Percentiles rank a stretch among this genome's conserved stretches.
These are phyloP conservation scores for Archips crataeganus DNA, from an alignment of 2,888 invertebrate species.

Conservation along the genomic window DNA sequence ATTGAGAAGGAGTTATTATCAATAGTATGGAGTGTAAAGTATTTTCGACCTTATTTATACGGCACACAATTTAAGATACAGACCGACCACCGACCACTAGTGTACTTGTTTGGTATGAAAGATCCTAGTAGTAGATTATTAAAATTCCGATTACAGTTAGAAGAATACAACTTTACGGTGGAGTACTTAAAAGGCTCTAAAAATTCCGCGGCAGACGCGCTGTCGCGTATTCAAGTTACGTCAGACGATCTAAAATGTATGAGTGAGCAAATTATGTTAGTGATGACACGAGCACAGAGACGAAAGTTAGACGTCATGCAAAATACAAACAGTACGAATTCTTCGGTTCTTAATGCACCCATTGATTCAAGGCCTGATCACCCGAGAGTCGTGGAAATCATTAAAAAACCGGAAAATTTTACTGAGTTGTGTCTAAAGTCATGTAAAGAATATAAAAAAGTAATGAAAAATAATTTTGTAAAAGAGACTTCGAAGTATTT, in stretches of 20 bases:
- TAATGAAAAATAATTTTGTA: neutral
- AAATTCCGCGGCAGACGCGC: conserved; percentile 24
- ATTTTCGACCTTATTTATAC: conserved; percentile 45
- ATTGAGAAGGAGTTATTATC: conserved; percentile 44
- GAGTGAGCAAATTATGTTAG: conserved; percentile 3
- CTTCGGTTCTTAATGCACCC: neutral
- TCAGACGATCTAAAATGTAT: conserved; percentile 13
- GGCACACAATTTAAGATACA: conserved; percentile 38
- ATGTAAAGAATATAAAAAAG: neutral
- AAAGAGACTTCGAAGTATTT: neutral
- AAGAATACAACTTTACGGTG: conserved; percentile 39
- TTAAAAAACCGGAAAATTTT: conserved; percentile 6
- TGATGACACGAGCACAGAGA: conserved; percentile 19
- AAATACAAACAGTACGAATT: neutral
- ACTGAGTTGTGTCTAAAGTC: neutral
- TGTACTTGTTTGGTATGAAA: conserved; percentile 14
- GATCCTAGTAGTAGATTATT: conserved; percentile 14
- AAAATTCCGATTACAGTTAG: conserved; percentile 33
- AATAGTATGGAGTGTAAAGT: conserved; percentile 42
- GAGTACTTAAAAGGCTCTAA: conserved; percentile 3
- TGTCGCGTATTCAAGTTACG: conserved; percentile 11
- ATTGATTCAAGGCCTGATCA: conserved; percentile 16
- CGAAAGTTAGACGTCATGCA: neutral
- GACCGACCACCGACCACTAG: conserved; percentile 40
- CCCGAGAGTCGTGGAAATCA: conserved; percentile 17